Evolutionary conservation across 1,140 invertebrate species (phyloP).

Genomic region (Cryptotermes secundus): DNA sequence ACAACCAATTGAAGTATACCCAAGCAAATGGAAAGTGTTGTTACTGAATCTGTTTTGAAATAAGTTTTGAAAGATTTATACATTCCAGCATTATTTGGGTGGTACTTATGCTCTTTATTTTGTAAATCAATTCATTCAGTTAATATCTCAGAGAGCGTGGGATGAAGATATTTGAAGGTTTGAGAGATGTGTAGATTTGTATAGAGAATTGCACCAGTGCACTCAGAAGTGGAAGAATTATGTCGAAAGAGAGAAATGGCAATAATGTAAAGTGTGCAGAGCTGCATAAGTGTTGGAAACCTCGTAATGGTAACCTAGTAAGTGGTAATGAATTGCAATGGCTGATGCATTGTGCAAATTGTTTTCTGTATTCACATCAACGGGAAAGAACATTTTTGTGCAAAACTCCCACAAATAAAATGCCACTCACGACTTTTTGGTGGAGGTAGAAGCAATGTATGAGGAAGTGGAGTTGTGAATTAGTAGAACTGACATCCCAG

Average conservation of each 20-base stretch:
- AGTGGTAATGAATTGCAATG: background rate
- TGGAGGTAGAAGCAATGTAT: background rate
- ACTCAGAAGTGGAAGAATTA: background rate
- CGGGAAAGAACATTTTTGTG: background rate
- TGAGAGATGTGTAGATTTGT: too few species aligned
- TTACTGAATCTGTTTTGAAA: too few species aligned
- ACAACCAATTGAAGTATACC: too few species aligned
- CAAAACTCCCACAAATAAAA: conserved; percentile 1
- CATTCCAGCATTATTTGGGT: too few species aligned
- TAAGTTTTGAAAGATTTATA: too few species aligned
- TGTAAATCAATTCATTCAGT: too few species aligned
- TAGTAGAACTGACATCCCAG: background rate
- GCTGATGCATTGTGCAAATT: background rate
- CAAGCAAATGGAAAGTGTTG: too few species aligned
- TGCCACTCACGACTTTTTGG: background rate
- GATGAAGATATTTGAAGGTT: too few species aligned
- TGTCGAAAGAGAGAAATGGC: background rate
- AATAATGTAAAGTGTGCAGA: background rate
- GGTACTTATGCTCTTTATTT: too few species aligned
- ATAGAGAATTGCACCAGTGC: too few species aligned
- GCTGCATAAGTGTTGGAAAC: background rate
- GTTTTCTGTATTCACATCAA: background rate
- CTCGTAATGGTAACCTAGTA: background rate
- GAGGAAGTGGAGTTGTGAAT: background rate
- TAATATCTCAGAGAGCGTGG: too few species aligned